Evolutionary conservation across 1,140 invertebrate species (phyloP), one percentile per base, ranked within the genome.

Genomic region (Drosophila triauraria): DNA sequence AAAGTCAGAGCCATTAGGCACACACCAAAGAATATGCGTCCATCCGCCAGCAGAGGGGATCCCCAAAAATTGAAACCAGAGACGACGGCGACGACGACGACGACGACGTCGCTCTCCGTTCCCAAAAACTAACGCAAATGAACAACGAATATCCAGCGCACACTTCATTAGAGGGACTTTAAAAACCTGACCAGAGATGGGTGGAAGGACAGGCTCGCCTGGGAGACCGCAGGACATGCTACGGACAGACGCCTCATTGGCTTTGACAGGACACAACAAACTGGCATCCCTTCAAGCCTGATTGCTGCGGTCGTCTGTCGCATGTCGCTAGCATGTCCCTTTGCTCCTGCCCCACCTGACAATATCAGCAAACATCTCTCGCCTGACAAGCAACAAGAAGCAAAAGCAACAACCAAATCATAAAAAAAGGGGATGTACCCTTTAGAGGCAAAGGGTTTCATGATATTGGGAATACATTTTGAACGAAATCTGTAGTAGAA

Each of bases 1-100:
- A 91, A 91, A 91, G 88, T 91, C 88, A 85, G 69, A 88, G 61
- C 88, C 88, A 91, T 91, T 91, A 91, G 83, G 74, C 86, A 77
- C 79, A 88, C 60, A 46, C 70, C 48, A 75, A 43, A 65, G 65
- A 46, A 51, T 63, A 60, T 56, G 74, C 64, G 54, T 61, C 20
- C 20, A 20, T 20, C 20, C 20, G 0, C 50, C 27, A 23, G 40
- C 35, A 4, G 43, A 10, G 17, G 48, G n/a, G 2, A 1, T 2
- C 30, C 51, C 51, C 25, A n/a, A 40, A 48, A 72, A 74, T 74
- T 72, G 70, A 74, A 74, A 74, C 54, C 53, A 50, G 70, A 72
- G 46, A 51, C 35, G 51, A n/a, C 7, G 30, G 13, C 10, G 30
- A 13, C 10, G 30, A n/a, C 13, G 27, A 25, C 20, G n/a, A 17